Percentiles rank a stretch among this genome's conserved stretches.
Evolutionary conservation across 2,797 vertebrate genomes (phyloP).

Genomic region (Paramormyrops hopkinsi): DNA sequence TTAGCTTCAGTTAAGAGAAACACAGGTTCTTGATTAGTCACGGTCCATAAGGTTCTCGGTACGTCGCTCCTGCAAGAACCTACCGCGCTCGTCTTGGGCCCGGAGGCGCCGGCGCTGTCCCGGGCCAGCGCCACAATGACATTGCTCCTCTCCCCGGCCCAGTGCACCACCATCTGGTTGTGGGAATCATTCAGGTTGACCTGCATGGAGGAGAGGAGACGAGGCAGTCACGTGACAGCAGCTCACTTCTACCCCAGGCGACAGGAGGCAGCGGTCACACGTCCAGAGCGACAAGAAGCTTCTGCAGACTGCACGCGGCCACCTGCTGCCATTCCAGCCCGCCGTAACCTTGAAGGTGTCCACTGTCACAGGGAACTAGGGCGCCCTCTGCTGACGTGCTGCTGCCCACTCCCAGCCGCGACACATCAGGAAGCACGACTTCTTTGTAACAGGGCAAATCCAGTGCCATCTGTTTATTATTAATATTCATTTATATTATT

Average conservation of each 20-base stretch:
- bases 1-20: not conserved
- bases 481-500: not conserved
- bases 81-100: constrained; percentile 83
- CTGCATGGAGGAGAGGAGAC: constrained; percentile 53
- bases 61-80: constrained; percentile 45
- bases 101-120: constrained; percentile 76
- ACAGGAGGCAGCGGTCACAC: not conserved
- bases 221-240: not conserved
- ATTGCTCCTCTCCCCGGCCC: constrained; percentile 94
- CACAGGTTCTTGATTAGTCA: not conserved
- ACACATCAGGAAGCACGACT: not conserved
- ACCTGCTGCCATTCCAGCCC: not conserved
- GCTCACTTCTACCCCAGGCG: not conserved
- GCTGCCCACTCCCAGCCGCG: not conserved
- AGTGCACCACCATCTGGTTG: constrained; percentile 98
- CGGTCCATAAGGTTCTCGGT: not conserved
- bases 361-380: not conserved
- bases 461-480: not conserved
- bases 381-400: not conserved
- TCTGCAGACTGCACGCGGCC: not conserved
- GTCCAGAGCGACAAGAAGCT: not conserved
- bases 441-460: not conserved
- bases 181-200: constrained; percentile 93
- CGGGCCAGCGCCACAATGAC: constrained; percentile 92
- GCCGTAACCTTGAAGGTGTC: not conserved